Base-by-base conservation (phyloP, 2,797 vertebrate genomes). In the Poecilia wingei region DNA sequence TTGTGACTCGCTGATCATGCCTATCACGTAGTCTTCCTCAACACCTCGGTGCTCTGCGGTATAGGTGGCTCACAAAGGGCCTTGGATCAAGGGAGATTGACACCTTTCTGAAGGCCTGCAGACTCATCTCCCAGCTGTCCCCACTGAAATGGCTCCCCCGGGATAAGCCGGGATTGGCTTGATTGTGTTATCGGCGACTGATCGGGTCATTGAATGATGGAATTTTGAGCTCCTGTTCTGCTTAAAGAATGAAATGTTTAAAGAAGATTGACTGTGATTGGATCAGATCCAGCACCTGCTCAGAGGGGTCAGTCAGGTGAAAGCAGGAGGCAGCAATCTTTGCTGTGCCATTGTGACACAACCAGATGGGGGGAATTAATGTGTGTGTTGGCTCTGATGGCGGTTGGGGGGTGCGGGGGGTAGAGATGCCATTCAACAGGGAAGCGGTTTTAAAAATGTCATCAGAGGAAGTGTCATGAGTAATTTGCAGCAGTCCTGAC, bases 181-280 rank as follows among this genome's bases (percentile, higher is more conserved):
- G 93, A 94, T 95, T 93, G 94, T 90, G 93, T 94, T 94, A 93
- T 92, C 88, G 90, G 93, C 81, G 89, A 94, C 90, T 93, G 93
- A 93, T 94, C 91, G 87, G 92, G 92, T 94, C 94, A 94, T 93
- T 93, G 92, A 93, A 93, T 94, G 93, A 95, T 93, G 91, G 93
- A 95, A 94, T 93, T 94, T 90, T 93, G 90, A 93, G 93, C 91
- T 91, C 86, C 92, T 90, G 90, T 90, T 92, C 90, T 93, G 92
- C 92, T 93, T 94, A 93, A 93, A 93, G 91, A 93, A 93, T 91
- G 87, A 93, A 93, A 92, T 93, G 94, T 91, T 93, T 94, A 93
- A 94, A 95, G 92, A 90, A 94, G 95, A 95, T 94, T 93, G 94
- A 93, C 90, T 93, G 90, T 93, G 92, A 95, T 95, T 94, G 94